Base-by-base conservation (phyloP, 2,888 invertebrate genomes). In the Drosophila pullipes region DNA sequence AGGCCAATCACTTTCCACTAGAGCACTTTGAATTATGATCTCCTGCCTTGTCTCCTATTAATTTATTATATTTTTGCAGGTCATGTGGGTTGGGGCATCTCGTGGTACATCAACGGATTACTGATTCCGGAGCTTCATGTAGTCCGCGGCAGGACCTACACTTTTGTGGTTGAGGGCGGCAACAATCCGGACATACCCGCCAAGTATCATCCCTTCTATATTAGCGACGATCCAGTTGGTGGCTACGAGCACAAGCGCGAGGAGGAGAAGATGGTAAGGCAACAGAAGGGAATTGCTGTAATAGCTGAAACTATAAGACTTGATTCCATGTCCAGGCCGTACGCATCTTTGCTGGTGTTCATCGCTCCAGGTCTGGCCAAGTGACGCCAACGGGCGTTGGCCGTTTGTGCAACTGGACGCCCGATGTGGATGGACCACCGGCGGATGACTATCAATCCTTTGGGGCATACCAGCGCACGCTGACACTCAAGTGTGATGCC, bases 81-180 rank as follows among this genome's bases (percentile, higher is more conserved):
- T 76, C 97, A 97, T 93, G 97, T 98, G 25, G 98, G 98, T 41
- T 98, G 98, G 98, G 98, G 98, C 35, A 97, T 98, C 76, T 96
- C 97, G 0, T 98, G 98, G 98, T 98, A 97, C 94, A 97, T 98
- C 91, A 98, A 98, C 93, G 98, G 98, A 0, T 94, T 98, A 4
- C 94, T 98, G 22, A 97, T 98, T 81, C 98, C 98, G 0, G 98
- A 97, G 94, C 96, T 98, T 83, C 96, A 97, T 91, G 96, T 98
- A 49, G 97, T 98, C 1, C 95, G 98, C 60, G 98, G 98, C 10
- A 96, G 95, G 92, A 96, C 96, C 22, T 98, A 98, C 93, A 97
- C 97, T 0, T 98, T 98, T 92, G 96, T 98, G 39, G 96, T 96
- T 4, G 98, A 98, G 93, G 98, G 97, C 1, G 98, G 98, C 28